Conservation (phyloP, 2,113 vertebrate species). For the Cervus canadensis region DNA sequence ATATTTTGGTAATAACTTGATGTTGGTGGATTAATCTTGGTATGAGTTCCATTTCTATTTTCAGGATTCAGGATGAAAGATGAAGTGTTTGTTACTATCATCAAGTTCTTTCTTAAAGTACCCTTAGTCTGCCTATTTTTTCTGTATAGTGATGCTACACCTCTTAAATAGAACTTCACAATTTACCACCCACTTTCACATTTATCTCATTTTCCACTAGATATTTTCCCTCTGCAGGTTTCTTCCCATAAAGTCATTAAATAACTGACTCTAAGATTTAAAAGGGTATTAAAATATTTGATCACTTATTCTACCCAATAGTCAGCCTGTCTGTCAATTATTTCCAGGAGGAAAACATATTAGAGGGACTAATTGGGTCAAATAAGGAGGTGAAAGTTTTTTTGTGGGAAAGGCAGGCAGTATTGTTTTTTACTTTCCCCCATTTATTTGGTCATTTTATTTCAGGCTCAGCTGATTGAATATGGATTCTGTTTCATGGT, state of each 20-base stretch:
- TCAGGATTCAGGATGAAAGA: neutral
- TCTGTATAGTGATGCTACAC: neutral
- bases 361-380: neutral
- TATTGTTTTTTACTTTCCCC: neutral
- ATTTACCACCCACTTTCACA: neutral
- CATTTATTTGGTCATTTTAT: neutral
- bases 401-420: neutral
- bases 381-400: neutral
- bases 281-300: neutral
- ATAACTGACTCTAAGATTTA: neutral
- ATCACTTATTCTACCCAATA: no score
- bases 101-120: neutral
- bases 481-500: neutral
- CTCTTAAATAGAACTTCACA: neutral
- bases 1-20: neutral
- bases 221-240: neutral
- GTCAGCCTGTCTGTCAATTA: neutral
- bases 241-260: neutral
- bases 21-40: neutral
- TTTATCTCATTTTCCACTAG: neutral
- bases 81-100: neutral
- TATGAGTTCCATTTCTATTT: neutral
- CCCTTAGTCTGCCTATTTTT: neutral
- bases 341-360: neutral
- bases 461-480: neutral